phyloP scores from a whole-genome alignment of 2,797 vertebrate genomes.

The Hylomyscus alleni region DNA sequence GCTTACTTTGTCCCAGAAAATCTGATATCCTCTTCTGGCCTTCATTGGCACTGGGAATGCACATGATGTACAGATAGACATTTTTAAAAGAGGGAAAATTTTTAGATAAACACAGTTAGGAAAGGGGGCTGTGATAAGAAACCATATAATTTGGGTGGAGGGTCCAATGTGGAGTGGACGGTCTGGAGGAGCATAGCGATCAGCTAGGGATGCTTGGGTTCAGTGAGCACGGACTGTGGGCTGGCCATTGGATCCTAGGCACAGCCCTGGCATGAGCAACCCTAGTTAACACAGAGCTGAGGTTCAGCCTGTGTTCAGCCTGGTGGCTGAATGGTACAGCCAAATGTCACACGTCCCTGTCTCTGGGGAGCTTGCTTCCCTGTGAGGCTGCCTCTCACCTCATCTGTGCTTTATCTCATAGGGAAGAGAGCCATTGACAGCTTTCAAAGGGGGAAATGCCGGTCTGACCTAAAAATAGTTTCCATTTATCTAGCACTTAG shows the following conservation, averaged over 20 bases:
- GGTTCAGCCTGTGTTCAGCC: no score
- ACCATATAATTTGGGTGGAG: neutral
- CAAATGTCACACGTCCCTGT: neutral
- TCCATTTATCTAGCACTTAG: constrained; percentile 53
- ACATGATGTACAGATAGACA: neutral
- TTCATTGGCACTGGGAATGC: neutral
- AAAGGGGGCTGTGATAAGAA: neutral
- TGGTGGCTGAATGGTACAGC: neutral
- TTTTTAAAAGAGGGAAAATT: neutral
- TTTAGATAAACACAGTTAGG: neutral
- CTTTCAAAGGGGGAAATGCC: constrained; percentile 58
- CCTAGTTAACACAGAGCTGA: constrained; percentile 5
- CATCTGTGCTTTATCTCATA: neutral
- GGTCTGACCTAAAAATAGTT: constrained; percentile 75
- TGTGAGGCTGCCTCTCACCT: neutral
- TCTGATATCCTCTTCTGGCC: neutral
- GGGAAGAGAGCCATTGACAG: constrained; percentile 51
- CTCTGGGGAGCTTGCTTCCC: neutral
- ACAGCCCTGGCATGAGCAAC: neutral
- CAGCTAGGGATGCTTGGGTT: neutral
- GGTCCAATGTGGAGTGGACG: rapidly evolving
- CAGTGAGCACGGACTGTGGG: neutral
- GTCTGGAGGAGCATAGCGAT: neutral
- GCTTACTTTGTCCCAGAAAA: neutral
- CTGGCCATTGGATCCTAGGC: constrained; percentile 8